Conservation (phyloP, 30 jellyfish, hydroid and myxozoan species). For the Turritopsis dohrnii region DNA sequence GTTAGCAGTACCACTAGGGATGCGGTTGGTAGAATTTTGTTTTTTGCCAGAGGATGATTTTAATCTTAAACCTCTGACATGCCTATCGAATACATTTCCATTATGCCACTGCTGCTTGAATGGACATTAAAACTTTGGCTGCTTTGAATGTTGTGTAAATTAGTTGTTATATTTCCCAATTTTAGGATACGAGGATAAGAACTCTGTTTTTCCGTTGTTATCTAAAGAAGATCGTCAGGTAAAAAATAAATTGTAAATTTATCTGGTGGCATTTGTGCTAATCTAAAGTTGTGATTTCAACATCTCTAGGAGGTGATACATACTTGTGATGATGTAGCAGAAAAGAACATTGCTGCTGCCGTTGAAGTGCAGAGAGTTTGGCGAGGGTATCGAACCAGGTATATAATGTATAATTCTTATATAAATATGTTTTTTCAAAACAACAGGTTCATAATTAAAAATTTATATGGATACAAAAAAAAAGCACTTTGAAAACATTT, state of each 20-base stretch:
- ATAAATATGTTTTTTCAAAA: not conserved
- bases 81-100: too few relatives aligned
- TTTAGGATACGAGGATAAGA: not conserved
- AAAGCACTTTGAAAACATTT: too few relatives aligned
- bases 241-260: too few relatives aligned
- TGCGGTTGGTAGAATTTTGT: not conserved
- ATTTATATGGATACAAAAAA: too few relatives aligned
- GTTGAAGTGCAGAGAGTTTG: conserved; percentile 5
- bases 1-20: too few relatives aligned
- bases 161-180: not conserved
- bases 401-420: not conserved
- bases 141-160: not conserved
- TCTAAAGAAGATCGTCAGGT: not conserved
- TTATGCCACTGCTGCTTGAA: too few relatives aligned
- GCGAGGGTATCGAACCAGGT: conserved; percentile 25
- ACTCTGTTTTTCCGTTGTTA: not conserved
- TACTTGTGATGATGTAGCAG: not conserved
- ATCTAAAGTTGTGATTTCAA: not conserved
- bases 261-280: not conserved
- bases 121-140: too few relatives aligned
- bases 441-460: too few relatives aligned
- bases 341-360: conserved; percentile 16
- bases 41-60: not conserved
- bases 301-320: conserved; percentile 12
- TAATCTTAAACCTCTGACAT: too few relatives aligned